phyloP scores from a whole-genome alignment of 2,797 vertebrate species.

The Neosilurus mollespiculum region DNA sequence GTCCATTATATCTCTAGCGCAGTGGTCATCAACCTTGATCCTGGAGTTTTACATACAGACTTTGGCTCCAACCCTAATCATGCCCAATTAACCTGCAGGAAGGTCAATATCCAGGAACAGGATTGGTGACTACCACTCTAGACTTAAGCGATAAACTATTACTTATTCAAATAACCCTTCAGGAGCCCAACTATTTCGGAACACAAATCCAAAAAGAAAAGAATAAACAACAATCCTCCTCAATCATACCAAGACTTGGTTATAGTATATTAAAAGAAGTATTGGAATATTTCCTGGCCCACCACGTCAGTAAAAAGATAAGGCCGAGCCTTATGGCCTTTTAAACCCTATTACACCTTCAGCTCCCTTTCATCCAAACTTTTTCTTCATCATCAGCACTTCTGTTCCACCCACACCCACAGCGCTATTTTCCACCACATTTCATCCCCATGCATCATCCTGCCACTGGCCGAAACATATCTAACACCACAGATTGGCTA shows the following conservation, averaged over 20 bases:
- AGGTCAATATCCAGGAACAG: too few relatives aligned
- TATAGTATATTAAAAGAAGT: conserved; percentile 27
- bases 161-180: neutral
- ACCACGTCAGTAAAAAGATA: conserved; percentile 61
- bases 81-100: too few relatives aligned
- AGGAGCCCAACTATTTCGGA: neutral
- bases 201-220: neutral
- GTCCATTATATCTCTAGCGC: neutral
- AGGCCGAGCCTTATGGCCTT: conserved; percentile 59
- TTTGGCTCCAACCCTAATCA: too few relatives aligned
- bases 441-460: conserved; percentile 60
- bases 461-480: conserved; percentile 51
- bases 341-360: conserved; percentile 48
- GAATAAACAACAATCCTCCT: neutral
- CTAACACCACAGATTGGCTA: conserved; percentile 45
- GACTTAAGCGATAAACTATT: neutral
- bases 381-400: conserved; percentile 50
- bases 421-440: conserved; percentile 70
- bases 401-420: conserved; percentile 59
- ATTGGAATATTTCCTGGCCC: conserved; percentile 26
- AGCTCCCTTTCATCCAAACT: conserved; percentile 48
- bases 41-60: too few relatives aligned
- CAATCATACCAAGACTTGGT: neutral
- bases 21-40: too few relatives aligned
- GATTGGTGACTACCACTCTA: too few relatives aligned